Conservation (phyloP, 2,888 invertebrate genomes). For the Drosophila peninsularis region DNA sequence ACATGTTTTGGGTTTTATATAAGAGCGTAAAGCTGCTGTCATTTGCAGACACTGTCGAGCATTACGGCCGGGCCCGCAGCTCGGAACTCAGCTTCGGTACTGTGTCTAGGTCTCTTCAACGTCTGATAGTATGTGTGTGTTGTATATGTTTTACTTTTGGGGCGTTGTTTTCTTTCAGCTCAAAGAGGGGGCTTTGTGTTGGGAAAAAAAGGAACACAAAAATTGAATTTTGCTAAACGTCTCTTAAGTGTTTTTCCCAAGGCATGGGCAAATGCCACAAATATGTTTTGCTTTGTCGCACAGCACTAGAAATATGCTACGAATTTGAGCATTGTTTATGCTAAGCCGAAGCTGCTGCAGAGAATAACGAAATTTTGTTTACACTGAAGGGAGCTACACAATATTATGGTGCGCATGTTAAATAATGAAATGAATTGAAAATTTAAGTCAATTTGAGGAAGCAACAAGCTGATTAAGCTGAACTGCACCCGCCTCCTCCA, state of each 20-base stretch:
- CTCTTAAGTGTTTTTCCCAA: conserved; percentile 49
- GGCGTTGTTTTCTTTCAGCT: conserved; percentile 63
- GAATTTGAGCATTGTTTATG: conserved; percentile 12
- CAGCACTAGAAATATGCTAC: conserved; percentile 6
- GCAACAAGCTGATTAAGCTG: conserved; percentile 33
- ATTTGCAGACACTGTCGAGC: conserved; percentile 65
- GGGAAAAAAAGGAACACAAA: conserved; percentile 36
- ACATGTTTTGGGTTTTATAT: conserved; percentile 75
- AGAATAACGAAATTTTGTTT: no score
- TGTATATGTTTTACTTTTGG: conserved; percentile 62
- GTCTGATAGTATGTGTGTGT: conserved; percentile 22
- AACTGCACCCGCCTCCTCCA: background rate
- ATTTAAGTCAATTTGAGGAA: conserved; percentile 33
- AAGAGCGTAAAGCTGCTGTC: conserved; percentile 73
- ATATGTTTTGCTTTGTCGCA: conserved; percentile 57
- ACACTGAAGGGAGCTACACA: no score
- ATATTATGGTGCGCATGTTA: background rate
- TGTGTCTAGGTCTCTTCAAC: conserved; percentile 48
- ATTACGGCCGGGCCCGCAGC: conserved; percentile 42
- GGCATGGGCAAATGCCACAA: conserved; percentile 41
- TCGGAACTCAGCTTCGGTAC: conserved; percentile 47
- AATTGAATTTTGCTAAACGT: conserved; percentile 65
- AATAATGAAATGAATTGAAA: conserved; percentile 9
- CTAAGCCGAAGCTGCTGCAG: background rate
- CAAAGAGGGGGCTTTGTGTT: conserved; percentile 28